Base-by-base conservation (phyloP, 2,797 vertebrate genomes). In the Microctenopoma stevenorrisi region DNA sequence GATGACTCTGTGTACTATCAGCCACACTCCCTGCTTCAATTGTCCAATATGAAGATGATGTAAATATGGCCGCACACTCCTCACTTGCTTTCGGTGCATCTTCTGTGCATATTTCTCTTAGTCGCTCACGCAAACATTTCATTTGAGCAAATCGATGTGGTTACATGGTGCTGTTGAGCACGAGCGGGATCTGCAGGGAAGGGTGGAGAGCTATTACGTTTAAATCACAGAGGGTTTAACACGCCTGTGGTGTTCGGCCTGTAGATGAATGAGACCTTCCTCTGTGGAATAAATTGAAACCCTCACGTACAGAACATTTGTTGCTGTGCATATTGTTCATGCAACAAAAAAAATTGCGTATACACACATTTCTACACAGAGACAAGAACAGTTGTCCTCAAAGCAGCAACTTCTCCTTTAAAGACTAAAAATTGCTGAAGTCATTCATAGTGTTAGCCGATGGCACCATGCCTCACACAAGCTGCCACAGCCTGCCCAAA, bases 21-120 rank as follows among this genome's bases (percentile, higher is more conserved):
- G 72, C 68, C 68, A 40, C 65, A 48, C 51, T 59, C 72, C 52
- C 52, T 42, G 25, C 57, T 86, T 88, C 88, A 89, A 90, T 87
- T 85, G 83, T 82, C 64, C 71, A 53, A 58, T 71, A 59, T 74
- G 72, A 82, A 80, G 70, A 77, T 73, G 68, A 77, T 84, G 65
- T 64, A 81, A 84, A 84, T 64, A 84, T 66, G 78, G 76, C 44
- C 52, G 55, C 57, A 73, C 22, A 12, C 52, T 42, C 18, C 10
- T 14, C 30, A 47, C 55, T 51, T 13, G n/a, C 33, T 52, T 25
- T 47, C 6, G 22, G 43, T 48, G 65, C 63, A 67, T 16, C 33
- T 26, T 49, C 48, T 62, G 56, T 77, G 68, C 60, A 47, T 53
- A 43, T 33, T 48, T 43, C 35, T 48, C 18, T 40, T 15, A 7